These are phyloP conservation scores for Pocota personata DNA, from an alignment of 2,888 invertebrate genomes.

Conservation along the genomic window DNA sequence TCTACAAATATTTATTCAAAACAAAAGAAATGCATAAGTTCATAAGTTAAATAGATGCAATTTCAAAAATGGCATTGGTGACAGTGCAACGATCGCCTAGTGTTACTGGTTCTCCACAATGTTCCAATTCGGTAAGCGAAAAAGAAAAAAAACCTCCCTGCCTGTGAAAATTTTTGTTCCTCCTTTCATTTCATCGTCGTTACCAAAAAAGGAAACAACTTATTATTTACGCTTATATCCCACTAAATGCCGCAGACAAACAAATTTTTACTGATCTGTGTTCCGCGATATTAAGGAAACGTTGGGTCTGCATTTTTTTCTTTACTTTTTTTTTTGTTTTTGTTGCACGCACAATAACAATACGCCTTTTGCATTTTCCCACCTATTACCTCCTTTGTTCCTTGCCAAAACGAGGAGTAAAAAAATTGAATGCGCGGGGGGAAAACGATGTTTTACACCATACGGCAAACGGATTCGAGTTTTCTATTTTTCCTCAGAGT, in stretches of 20 bases:
- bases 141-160: conserved; percentile 47
- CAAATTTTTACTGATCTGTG: conserved; percentile 15
- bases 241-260: conserved; percentile 20
- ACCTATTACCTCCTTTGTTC: conserved; percentile 63
- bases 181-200: conserved; percentile 64
- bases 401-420: conserved; percentile 53
- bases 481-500: conserved; percentile 62
- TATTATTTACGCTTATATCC: conserved; percentile 62
- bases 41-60: conserved; percentile 67
- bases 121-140: conserved; percentile 82
- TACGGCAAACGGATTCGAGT: conserved; percentile 47
- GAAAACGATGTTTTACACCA: conserved; percentile 46
- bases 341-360: conserved; percentile 63
- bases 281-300: conserved; percentile 17
- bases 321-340: conserved; percentile 18
- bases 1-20: conserved; percentile 60
- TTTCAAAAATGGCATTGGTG: conserved; percentile 86
- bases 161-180: conserved; percentile 64
- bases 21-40: conserved; percentile 59
- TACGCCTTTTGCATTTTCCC: conserved; percentile 59
- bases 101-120: conserved; percentile 85
- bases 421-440: conserved; percentile 24
- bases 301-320: conserved; percentile 7
- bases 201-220: conserved; percentile 72
- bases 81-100: conserved; percentile 89